These are phyloP conservation scores for Spinibarbus caldwelli DNA, from an alignment of 2,797 vertebrate genomes.

Conservation along the genomic window DNA sequence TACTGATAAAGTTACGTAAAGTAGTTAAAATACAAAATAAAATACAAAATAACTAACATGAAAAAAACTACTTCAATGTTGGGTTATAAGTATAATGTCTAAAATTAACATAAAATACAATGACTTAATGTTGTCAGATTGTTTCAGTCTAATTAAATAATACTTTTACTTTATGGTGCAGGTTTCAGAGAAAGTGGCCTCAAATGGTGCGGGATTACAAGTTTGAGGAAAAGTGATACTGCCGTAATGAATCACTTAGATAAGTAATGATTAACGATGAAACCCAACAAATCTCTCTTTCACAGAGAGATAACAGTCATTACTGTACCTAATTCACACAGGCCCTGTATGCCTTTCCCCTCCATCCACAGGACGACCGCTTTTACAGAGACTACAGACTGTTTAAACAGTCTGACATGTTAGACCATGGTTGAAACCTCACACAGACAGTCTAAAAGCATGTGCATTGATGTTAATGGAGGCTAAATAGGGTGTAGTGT, in stretches of 20 bases:
- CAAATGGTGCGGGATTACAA: neutral
- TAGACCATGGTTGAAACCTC: neutral
- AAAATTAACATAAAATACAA: too few species aligned
- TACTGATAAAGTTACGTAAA: neutral
- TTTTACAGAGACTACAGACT: neutral
- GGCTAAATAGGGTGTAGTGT: neutral
- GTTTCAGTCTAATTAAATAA: too few species aligned
- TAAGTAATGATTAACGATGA: neutral
- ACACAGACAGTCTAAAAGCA: neutral
- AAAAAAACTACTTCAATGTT: too few species aligned
- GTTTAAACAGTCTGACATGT: constrained; percentile 3
- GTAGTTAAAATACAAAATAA: too few species aligned
- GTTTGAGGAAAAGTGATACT: neutral
- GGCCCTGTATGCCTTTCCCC: neutral
- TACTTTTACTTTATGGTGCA: too few species aligned
- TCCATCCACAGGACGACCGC: neutral
- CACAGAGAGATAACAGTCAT: neutral
- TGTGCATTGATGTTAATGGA: constrained; percentile 1
- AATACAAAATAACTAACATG: too few species aligned
- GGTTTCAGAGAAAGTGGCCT: neutral
- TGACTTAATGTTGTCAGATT: too few species aligned
- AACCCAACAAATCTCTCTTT: neutral
- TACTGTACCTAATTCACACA: neutral
- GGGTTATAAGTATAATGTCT: neutral
- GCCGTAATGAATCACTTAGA: neutral